Conservation (phyloP, 2,113 vertebrate species). For the Corvus hawaiiensis region DNA sequence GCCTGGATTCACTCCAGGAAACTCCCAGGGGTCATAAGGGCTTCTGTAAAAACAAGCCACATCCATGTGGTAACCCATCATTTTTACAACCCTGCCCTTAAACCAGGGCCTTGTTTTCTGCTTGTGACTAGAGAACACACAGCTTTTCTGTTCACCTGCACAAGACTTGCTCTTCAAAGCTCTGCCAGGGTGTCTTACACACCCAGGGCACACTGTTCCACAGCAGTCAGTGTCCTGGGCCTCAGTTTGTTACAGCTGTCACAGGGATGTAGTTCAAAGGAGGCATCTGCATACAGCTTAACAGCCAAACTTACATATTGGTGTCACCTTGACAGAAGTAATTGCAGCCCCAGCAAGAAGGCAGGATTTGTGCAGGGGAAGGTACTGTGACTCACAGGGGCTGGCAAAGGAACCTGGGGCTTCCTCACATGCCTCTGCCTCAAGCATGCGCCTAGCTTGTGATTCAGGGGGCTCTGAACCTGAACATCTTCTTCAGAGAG, state of each 20-base stretch:
- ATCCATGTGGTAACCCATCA: background rate
- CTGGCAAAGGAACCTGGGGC: background rate
- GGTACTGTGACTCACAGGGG: background rate
- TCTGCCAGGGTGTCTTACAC: background rate
- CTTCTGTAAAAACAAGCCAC: rapidly evolving
- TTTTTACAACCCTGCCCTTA: background rate
- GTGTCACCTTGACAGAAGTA: background rate
- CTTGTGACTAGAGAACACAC: background rate
- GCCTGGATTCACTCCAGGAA: background rate
- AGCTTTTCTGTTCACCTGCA: background rate
- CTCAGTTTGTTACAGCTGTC: rapidly evolving
- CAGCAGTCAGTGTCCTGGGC: background rate
- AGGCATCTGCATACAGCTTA: background rate
- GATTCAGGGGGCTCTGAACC: background rate
- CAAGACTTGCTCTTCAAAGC: background rate
- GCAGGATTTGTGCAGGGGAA: background rate
- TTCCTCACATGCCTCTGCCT: background rate
- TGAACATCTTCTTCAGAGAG: background rate
- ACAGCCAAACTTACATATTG: background rate
- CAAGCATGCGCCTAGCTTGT: background rate
- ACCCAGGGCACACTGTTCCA: background rate
- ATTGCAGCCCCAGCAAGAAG: background rate
- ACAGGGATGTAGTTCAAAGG: background rate
- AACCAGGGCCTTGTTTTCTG: background rate
- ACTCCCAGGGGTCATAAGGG: rapidly evolving